Evolutionary conservation across 2,797 vertebrate species (phyloP), one percentile per base, ranked within the genome.

Genomic region (Clarias platycephalus): DNA sequence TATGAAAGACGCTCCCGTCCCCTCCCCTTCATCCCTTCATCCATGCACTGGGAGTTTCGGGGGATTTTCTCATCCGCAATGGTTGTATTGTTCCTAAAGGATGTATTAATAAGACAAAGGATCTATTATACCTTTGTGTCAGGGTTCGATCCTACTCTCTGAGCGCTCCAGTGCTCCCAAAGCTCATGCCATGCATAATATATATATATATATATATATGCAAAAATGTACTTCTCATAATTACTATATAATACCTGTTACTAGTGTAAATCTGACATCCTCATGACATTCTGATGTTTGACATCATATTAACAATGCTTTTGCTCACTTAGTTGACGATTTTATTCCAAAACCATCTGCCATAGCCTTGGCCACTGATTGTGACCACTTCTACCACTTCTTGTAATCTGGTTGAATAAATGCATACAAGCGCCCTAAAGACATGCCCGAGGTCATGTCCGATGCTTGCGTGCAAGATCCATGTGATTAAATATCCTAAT

Each of bases 51-150:
- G 28, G 31, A 68, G 66, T 80, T 83, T 83, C 57, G 85, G 90
- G 78, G 82, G 91, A 91, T 92, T 92, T 92, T 91, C 91, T 93
- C 93, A 94, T 93, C 91, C 91, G 90, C 93, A 92, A 89, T 91
- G 91, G 90, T 91, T 88, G 89, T 93, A 93, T 94, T 94, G 94
- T 95, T 87, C 90, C 91, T 92, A 87, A 91, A 94, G 92, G 91
- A 93, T 92, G 91, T 91, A 93, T 94, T 94, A 94, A 94, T 94
- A 93, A 95, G 93, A 95, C 94, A 95, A 95, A 93, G 93, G 86
- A 86, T 84, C 92, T 91, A 91, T 94, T 94, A 93, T 93, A 89
- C 91, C 84, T 83, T 89, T 90, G 87, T 90, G 87, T 82, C 13
- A 24, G 62, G 40, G 78, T 66, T 66, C 13, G 4, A 62, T 40